Evolutionary conservation across 1,140 invertebrate species (phyloP).

Genomic region (Sitophilus oryzae): DNA sequence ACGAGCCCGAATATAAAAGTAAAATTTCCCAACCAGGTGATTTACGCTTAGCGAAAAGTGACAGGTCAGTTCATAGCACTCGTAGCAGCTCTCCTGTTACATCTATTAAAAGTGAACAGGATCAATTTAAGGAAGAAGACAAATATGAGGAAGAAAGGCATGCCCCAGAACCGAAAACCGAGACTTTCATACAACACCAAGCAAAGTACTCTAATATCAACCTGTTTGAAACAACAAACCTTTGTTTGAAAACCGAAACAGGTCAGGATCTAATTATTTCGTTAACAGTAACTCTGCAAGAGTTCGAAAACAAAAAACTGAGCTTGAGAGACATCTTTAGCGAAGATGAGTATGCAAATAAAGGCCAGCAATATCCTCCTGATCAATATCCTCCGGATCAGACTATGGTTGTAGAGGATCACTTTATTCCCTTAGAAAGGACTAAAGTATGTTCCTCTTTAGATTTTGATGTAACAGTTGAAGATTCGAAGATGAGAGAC

Average conservation of each 20-base stretch:
- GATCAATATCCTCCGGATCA: background rate
- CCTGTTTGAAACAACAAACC: slow-evolving; percentile 22
- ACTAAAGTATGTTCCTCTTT: slow-evolving; percentile 33
- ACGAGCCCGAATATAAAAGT: background rate
- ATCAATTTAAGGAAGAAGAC: background rate
- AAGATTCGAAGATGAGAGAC: slow-evolving; percentile 18
- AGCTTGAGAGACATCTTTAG: slow-evolving; percentile 24
- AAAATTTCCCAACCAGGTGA: background rate
- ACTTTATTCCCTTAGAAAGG: slow-evolving; percentile 21
- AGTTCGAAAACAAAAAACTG: background rate
- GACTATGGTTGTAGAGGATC: slow-evolving; percentile 6
- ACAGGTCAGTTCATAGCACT: background rate
- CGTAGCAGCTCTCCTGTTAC: too few species aligned
- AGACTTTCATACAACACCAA: too few species aligned
- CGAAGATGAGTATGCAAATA: slow-evolving; percentile 4
- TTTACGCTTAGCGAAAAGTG: too few species aligned
- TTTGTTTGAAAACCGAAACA: slow-evolving; percentile 20
- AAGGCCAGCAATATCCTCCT: background rate
- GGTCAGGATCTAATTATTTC: slow-evolving; percentile 26
- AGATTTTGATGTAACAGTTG: slow-evolving; percentile 29
- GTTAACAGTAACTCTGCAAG: slow-evolving; percentile 22
- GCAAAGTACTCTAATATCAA: slow-evolving; percentile 14
- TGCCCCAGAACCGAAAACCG: background rate
- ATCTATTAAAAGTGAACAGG: background rate
- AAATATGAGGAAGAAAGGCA: background rate